Conservation (phyloP, 2,113 vertebrate species). For the Nyctibius bracteatus region DNA sequence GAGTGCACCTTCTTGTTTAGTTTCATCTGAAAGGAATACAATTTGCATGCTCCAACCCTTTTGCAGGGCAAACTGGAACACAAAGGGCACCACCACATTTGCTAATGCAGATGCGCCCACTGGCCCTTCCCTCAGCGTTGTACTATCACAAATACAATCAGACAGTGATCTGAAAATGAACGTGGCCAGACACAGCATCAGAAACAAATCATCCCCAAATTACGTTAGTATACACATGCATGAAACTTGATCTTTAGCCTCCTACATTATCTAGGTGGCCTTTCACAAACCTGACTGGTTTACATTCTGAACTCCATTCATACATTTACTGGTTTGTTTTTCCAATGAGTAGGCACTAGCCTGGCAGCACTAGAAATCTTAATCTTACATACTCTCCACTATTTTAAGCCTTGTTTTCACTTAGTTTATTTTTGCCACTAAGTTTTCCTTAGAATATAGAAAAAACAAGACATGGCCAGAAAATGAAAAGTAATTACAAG, state of each 20-base stretch:
- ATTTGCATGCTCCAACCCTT: neutral
- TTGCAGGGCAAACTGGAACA: neutral
- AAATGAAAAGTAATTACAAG: neutral
- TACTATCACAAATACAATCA: neutral
- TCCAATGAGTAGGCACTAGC: neutral
- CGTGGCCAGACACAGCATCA: neutral
- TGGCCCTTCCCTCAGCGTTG: neutral
- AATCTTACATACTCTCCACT: neutral
- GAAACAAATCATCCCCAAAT: neutral
- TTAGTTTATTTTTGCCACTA: neutral
- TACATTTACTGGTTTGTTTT: neutral
- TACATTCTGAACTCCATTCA: neutral
- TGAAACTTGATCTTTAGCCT: neutral
- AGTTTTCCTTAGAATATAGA: neutral
- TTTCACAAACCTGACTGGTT: neutral
- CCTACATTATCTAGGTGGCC: neutral
- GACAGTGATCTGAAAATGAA: neutral
- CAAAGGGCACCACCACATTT: neutral
- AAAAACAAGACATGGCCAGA: neutral
- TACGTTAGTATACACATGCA: neutral
- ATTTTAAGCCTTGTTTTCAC: neutral
- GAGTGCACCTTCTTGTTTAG: neutral
- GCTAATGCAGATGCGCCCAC: neutral
- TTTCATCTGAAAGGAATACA: neutral
- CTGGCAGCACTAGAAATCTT: neutral